phyloP scores from a whole-genome alignment of 2,113 vertebrate species.

The Chrysochloris asiatica region DNA sequence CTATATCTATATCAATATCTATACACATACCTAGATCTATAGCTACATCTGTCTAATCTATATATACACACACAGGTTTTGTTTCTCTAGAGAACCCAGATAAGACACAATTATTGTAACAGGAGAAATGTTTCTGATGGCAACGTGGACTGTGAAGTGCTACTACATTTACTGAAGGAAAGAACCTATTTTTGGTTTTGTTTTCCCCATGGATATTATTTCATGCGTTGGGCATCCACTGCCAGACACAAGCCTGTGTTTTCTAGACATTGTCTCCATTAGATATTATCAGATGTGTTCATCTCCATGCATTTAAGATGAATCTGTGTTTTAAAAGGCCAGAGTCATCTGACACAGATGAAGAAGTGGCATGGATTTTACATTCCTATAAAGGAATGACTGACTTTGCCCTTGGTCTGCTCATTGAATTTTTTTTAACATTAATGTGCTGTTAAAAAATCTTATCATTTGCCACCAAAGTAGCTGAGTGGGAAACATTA shows the following conservation, averaged over 20 bases:
- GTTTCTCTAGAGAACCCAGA: not conserved
- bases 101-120: not conserved
- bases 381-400: constrained; percentile 63
- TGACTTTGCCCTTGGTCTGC: constrained; percentile 74
- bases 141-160: not conserved
- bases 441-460: constrained; percentile 77
- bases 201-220: not conserved
- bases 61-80: not conserved
- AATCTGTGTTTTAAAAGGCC: constrained; percentile 17
- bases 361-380: constrained; percentile 51
- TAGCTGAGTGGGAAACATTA: constrained; percentile 54
- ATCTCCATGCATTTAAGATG: not conserved
- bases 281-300: not conserved
- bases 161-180: not conserved
- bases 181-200: too few relatives aligned
- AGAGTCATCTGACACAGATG: not conserved
- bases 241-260: not conserved
- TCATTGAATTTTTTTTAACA: constrained; percentile 72
- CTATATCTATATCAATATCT: too few relatives aligned
- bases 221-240: not conserved
- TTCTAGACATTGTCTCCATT: not conserved
- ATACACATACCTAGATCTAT: too few relatives aligned
- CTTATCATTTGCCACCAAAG: constrained; percentile 71
- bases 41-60: too few relatives aligned
- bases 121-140: not conserved